Evolutionary conservation across 1,140 invertebrate species (phyloP), one percentile per base, ranked within the genome.

Genomic region (Zophobas morio): DNA sequence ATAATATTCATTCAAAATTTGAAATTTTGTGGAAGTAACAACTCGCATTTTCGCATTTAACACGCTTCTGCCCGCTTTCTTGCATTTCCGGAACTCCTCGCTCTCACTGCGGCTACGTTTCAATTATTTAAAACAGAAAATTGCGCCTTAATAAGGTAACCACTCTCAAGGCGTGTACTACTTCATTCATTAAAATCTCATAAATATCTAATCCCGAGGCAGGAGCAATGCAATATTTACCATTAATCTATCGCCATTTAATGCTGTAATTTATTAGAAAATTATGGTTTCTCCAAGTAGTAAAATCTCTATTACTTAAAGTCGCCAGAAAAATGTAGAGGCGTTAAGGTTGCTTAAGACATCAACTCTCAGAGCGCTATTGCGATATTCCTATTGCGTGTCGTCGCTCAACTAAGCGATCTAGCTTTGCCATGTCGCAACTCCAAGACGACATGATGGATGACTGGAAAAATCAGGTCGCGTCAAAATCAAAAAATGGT

Each of bases 121-220:
- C 20, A 66, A 40, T 42, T 42, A 66, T 66, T 42, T 66, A 66
- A 66, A 32, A 33, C 39, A 34, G 39, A 66, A 42, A 66, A 66
- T 46, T 1, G 42, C 33, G 60, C 42, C 60, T 6, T 42, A 66
- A 66, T 66, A 66, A 46, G 60, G 42, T 66, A 66, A 42, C 37
- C 35, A 60, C 37, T 42, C 60, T 66, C 2, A n/a, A 42, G 60
- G 39, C 60, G 39, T 66, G 60, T 32, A 66, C 60, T 66, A 46
- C 42, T 66, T 66, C 60, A 66, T 66, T 66, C 60, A 66, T 66
- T 66, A 66, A 66, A 66, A 66, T 46, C 60, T 20, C 60, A 66
- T 46, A 66, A 66, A 66, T 66, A 66, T 66, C 39, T 32, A 8
- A 20, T 6, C 49, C 49, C n/a, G 6, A 20, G 20, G 49, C 37